Evolutionary conservation across 1,140 invertebrate species (phyloP).

Genomic region (Paramacrobiotus metropolitanus): DNA sequence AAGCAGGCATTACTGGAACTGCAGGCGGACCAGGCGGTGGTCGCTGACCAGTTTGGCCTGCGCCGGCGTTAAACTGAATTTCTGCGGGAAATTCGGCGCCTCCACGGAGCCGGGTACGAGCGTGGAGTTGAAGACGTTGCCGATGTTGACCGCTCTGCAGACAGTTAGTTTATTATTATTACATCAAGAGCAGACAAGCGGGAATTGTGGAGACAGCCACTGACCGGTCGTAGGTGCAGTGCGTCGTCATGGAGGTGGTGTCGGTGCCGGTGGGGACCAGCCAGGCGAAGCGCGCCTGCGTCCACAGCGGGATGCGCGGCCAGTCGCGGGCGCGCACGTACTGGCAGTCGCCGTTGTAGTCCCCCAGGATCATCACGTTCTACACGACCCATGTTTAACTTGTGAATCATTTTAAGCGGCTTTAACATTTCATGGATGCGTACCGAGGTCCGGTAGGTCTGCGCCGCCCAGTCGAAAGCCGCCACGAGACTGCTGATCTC

Average conservation of each 20-base stretch:
- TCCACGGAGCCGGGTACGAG: not conserved
- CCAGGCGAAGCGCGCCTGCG: constrained; percentile 19
- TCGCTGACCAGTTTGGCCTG: constrained; percentile 4
- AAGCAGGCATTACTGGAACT: not conserved
- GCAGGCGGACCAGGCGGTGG: not conserved
- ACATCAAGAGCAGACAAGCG: not conserved
- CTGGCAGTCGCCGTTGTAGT: constrained; percentile 23
- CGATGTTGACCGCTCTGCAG: not conserved
- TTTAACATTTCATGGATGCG: not conserved
- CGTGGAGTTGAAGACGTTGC: not conserved
- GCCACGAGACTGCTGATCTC: not conserved
- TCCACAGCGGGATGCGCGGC: constrained; percentile 16
- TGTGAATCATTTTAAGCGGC: not conserved
- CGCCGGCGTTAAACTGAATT: not conserved
- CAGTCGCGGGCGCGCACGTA: constrained; percentile 17
- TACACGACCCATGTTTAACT: constrained; percentile 9
- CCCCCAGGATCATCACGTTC: constrained; percentile 22
- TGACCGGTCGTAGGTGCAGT: constrained; percentile 23
- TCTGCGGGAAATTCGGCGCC: not conserved
- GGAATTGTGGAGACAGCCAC: not conserved
- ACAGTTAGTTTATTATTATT: not conserved
- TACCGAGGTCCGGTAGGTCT: not conserved
- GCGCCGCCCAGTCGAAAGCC: not conserved
- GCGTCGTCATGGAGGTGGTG: constrained; percentile 18
- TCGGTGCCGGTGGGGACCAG: constrained; percentile 20